Base-by-base conservation (phyloP, 2,888 invertebrate genomes). In the Cyrtodaria siliqua region DNA sequence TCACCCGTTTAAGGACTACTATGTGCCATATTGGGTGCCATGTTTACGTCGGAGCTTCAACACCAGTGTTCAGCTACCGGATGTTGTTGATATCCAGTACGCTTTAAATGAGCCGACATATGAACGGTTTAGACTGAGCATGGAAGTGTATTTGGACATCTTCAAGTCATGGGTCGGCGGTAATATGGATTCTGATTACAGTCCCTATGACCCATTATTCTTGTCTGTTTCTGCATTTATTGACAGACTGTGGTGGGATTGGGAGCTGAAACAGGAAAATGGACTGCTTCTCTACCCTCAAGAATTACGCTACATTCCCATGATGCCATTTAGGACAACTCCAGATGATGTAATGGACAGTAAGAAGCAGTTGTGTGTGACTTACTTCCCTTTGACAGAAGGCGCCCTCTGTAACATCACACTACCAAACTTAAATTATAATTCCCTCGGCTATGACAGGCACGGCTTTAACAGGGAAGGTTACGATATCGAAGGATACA, bases 131-230 rank as follows among this genome's bases (percentile, higher is more conserved):
- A 81, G 90, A 42, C 49, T 87, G 12, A 77, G 84, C 42, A 78
- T 91, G 77, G 89, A 91, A 69, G 63, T 85, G 20, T 85, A 88
- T 50, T 75, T 89, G 18, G 79, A 85, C 23, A 73, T 89, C 18
- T 89, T 90, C 72, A 87, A 90, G 77, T 82, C 85, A 9, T 91
- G 87, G 87, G 89, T 92, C 8, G 92, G 92, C 23, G 92, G 92
- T 8, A 90, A 91, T 55, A 91, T 92, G 92, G 81, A 78, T 4
- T 86, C 91, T 3, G 86, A 88, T 52, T 78, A 87, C 24, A 83
- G 86, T 26, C 84, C 90, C 0, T 92, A 91, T 77, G 92, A 92
- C 77, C 92, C 92, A 2, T 62, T 91, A 12, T 91, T 89, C 73
- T 74, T 89, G 23, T 90, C 91, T 14, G 85, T 89, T 12, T 81